Percentiles rank a stretch among this genome's conserved stretches.
These are phyloP conservation scores for Geococcyx californianus DNA, from an alignment of 2,113 vertebrate genomes.

Conservation along the genomic window DNA sequence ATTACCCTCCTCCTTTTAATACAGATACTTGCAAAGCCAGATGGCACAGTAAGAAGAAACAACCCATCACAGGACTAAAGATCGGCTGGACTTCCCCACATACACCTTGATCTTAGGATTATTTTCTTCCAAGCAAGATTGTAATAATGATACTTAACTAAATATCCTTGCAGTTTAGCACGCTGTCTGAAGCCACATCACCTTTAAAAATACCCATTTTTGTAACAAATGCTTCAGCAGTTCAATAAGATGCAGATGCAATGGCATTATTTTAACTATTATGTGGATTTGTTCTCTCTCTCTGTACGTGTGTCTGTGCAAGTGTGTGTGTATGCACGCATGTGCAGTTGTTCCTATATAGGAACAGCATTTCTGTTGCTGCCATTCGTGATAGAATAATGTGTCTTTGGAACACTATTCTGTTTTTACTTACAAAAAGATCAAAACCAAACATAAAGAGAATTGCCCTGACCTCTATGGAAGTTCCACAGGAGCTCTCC, in stretches of 20 bases:
- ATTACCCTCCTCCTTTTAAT: not conserved
- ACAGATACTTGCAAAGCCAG: not conserved
- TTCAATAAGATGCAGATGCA: not conserved
- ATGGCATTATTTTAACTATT: not conserved
- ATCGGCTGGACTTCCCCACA: not conserved
- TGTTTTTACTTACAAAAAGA: not conserved
- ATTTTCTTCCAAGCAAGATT: not conserved
- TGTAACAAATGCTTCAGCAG: not conserved
- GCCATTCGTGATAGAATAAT: not conserved
- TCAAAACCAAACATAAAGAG: not conserved
- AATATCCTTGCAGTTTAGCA: not conserved
- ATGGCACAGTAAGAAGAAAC: not conserved
- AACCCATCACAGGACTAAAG: not conserved
- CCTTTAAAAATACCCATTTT: not conserved
- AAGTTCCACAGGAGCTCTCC: not conserved
- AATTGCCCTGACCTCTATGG: not conserved
- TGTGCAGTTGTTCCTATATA: not conserved
- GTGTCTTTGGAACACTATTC: not conserved
- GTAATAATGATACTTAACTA: not conserved
- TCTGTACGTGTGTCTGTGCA: rapidly evolving
- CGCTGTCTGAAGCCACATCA: not conserved
- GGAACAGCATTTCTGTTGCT: not conserved
- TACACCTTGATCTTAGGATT: not conserved
- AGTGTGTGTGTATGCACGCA: not conserved
- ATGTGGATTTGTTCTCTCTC: not conserved